Base-by-base conservation (phyloP, 2,888 invertebrate genomes). In the Athripsodes cinereus region DNA sequence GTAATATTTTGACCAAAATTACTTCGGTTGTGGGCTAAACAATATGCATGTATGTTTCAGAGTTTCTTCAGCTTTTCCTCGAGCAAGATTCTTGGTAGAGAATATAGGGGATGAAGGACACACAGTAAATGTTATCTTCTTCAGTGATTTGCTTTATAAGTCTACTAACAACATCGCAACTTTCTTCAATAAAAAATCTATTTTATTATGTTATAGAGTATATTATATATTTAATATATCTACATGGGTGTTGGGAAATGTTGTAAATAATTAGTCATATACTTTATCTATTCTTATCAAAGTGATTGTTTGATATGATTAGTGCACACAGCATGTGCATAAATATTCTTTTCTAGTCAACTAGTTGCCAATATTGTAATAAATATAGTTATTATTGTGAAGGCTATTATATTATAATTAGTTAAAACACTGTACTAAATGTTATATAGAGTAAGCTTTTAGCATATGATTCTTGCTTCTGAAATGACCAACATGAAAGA, bases 401-500 rank as follows among this genome's bases (percentile, higher is more conserved):
- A 26, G 26, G 40, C 22, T 48, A 48, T 21, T 48, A 48, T 48
- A 11, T 11, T 19, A 21, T 11, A 19, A 48, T 21, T 11, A 11
- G 13, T 21, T 48, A 3, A 6, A 16, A 6, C n/a, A n/a, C n/a
- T 44, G 5, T 44, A 44, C n/a, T 6, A 3, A 44, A 44, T 16
- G 11, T 16, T 16, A 44, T 5, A 6, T 44, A 44, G 2, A 44
- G 3, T 44, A 44, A 26, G 16, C 3, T 6, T 48, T 48, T 18
- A 19, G 6, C 5, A 21, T 19, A 19, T 48, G 21, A 18, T 20
- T 10, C 8, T 48, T 26, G 22, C 13, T 35, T 40, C 13, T 68
- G 71, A 63, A 79, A 82, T 71, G 81, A 82, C 69, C 74, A 78
- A 73, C 71, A 75, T 69, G 68, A 72, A 68, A 73, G 69, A 64